Evolutionary conservation across 2,888 invertebrate genomes (phyloP).

Genomic region (Gryllus longicercus): DNA sequence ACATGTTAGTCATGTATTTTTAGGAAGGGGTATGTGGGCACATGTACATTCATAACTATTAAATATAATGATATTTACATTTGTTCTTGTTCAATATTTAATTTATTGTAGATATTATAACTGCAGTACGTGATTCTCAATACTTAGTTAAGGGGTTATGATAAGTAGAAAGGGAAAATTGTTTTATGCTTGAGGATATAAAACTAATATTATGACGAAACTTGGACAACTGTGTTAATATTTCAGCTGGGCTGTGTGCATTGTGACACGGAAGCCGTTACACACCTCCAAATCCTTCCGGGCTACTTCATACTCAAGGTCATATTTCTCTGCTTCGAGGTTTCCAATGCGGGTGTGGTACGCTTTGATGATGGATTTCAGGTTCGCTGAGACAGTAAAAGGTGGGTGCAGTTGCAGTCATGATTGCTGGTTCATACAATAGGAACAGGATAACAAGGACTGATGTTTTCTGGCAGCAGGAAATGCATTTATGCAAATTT

Average conservation of each 20-base stretch:
- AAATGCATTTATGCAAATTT: too few species aligned
- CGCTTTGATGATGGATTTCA: conserved; percentile 67
- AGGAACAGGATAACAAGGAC: background rate
- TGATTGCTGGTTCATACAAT: conserved; percentile 25
- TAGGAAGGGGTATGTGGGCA: too few species aligned
- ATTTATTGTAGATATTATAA: too few species aligned
- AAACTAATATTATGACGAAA: background rate
- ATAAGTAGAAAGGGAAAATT: too few species aligned
- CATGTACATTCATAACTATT: too few species aligned
- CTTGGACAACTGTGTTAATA: conserved; percentile 22
- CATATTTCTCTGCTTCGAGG: conserved; percentile 92
- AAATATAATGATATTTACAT: too few species aligned
- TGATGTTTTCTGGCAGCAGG: background rate
- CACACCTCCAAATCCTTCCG: conserved; percentile 91
- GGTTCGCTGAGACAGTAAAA: conserved; percentile 51
- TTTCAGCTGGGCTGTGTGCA: background rate
- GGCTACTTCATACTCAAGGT: conserved; percentile 95
- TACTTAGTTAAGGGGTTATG: too few species aligned
- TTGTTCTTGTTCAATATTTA: too few species aligned
- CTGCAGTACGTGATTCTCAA: too few species aligned
- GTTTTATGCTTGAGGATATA: too few species aligned
- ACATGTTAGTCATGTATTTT: too few species aligned
- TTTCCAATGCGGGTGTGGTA: conserved; percentile 79
- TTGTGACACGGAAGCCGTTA: conserved; percentile 23
- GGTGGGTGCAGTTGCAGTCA: conserved; percentile 28